These are phyloP conservation scores for Furcula furcula DNA, from an alignment of 2,888 invertebrate genomes.

Conservation along the genomic window DNA sequence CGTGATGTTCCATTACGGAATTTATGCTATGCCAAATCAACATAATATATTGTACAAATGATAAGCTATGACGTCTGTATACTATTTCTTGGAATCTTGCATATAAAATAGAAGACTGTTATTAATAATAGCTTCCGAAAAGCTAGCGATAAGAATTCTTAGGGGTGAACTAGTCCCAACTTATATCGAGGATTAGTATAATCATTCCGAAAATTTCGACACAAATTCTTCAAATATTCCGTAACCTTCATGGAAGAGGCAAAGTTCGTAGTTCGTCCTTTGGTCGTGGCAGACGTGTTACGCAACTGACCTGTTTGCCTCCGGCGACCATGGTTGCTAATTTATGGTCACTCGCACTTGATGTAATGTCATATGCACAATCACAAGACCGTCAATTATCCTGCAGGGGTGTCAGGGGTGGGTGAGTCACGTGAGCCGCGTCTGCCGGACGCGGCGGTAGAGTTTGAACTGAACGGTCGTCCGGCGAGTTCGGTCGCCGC, in stretches of 20 bases:
- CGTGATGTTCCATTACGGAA: slow-evolving; percentile 26
- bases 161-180: too few species aligned
- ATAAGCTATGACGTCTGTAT: slow-evolving; percentile 17
- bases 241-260: slow-evolving; percentile 12
- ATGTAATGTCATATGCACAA: slow-evolving; percentile 56
- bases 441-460: slow-evolving; percentile 76
- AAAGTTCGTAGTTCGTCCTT: slow-evolving; percentile 34
- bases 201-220: too few species aligned
- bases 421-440: slow-evolving; percentile 64
- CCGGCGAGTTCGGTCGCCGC: slow-evolving; percentile 15
- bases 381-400: slow-evolving; percentile 32
- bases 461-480: slow-evolving; percentile 70
- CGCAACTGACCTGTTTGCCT: slow-evolving; percentile 74
- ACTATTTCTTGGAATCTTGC: background rate
- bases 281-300: slow-evolving; percentile 22
- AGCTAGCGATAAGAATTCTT: too few species aligned
- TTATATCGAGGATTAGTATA: too few species aligned
- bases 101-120: too few species aligned
- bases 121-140: too few species aligned
- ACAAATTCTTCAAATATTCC: too few species aligned
- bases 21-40: slow-evolving; percentile 41
- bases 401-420: slow-evolving; percentile 29
- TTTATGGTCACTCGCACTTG: slow-evolving; percentile 57
- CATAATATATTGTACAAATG: slow-evolving; percentile 30
- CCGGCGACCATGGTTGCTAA: slow-evolving; percentile 75